These are phyloP conservation scores for Hydropsyche tenuis DNA, from an alignment of 1,140 invertebrate species.

Conservation along the genomic window DNA sequence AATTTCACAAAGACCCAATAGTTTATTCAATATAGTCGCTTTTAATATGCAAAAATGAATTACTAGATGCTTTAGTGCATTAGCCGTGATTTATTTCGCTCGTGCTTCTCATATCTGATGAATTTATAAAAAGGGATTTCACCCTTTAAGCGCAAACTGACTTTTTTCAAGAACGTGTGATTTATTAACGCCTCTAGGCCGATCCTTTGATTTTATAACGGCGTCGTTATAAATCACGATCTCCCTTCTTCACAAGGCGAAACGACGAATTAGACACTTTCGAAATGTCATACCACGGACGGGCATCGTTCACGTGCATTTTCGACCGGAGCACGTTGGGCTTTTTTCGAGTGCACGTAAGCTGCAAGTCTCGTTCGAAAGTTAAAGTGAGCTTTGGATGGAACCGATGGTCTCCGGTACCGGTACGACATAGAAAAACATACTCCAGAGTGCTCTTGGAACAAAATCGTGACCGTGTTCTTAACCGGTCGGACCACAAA, in stretches of 20 bases:
- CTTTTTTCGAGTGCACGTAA: slow-evolving; percentile 21
- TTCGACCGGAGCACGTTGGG: neutral
- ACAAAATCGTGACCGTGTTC: slow-evolving; percentile 43
- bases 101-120: slow-evolving; percentile 14
- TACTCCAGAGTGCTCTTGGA: slow-evolving; percentile 31
- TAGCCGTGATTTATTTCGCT: slow-evolving; percentile 12
- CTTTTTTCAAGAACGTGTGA: neutral
- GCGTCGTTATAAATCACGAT: too few species aligned
- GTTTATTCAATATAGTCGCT: too few species aligned
- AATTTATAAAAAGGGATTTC: slow-evolving; percentile 12
- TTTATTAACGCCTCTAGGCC: too few species aligned
- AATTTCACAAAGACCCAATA: too few species aligned
- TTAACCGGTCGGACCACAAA: slow-evolving; percentile 42
- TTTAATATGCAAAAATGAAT: neutral
- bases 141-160: neutral
- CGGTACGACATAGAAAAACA: neutral
- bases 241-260: too few species aligned
- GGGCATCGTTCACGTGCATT: neutral
- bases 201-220: too few species aligned
- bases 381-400: slow-evolving; percentile 18
- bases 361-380: slow-evolving; percentile 13
- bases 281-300: too few species aligned
- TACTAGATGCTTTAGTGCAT: neutral
- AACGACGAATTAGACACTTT: too few species aligned
- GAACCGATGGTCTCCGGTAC: slow-evolving; percentile 17